A percentile compares a stretch with the other conserved stretches of the same genome.
phyloP scores from a whole-genome alignment of 92 coral and sea anemone species.

The Chrysogorgia sp. region DNA sequence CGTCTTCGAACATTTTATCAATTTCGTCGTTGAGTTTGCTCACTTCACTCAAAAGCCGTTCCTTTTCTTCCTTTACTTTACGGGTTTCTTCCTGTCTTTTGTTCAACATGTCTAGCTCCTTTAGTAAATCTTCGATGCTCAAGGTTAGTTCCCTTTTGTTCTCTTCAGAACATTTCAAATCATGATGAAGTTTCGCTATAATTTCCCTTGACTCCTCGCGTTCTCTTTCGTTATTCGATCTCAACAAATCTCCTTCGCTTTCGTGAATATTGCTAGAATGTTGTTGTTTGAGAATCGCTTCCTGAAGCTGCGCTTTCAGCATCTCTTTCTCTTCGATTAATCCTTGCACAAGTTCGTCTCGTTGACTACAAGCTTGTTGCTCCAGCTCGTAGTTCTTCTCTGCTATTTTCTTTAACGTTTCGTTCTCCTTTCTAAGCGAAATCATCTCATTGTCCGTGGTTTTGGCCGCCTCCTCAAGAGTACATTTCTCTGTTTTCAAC shows the following conservation, averaged over 20 bases:
- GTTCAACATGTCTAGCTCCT: constrained; percentile 71
- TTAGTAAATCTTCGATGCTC: constrained; percentile 70
- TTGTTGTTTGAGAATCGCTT: constrained; percentile 72
- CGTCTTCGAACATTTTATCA: constrained; percentile 65
- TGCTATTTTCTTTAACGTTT: constrained; percentile 64
- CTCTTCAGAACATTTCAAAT: constrained; percentile 68
- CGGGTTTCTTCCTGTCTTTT: constrained; percentile 61
- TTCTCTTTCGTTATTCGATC: constrained; percentile 69
- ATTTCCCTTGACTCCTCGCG: constrained; percentile 70
- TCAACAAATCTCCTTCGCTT: constrained; percentile 63
- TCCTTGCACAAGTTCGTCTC: constrained; percentile 67
- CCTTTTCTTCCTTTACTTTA: constrained; percentile 45
- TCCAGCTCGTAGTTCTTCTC: constrained; percentile 78
- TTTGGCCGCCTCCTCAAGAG: constrained; percentile 69
- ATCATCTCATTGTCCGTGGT: constrained; percentile 71
- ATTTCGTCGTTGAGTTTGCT: constrained; percentile 33
- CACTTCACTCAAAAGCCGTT: constrained; percentile 14
- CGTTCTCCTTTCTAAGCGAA: constrained; percentile 79
- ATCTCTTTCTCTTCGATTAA: constrained; percentile 65
- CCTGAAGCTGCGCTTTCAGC: constrained; percentile 69
- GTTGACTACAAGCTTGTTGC: constrained; percentile 72
- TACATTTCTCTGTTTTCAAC: constrained; percentile 66
- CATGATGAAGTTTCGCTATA: constrained; percentile 61
- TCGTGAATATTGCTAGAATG: constrained; percentile 47
- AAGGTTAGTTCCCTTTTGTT: constrained; percentile 44